These are phyloP conservation scores for Genyomyrus donnyi DNA, from an alignment of 2,113 vertebrate species.

Conservation along the genomic window DNA sequence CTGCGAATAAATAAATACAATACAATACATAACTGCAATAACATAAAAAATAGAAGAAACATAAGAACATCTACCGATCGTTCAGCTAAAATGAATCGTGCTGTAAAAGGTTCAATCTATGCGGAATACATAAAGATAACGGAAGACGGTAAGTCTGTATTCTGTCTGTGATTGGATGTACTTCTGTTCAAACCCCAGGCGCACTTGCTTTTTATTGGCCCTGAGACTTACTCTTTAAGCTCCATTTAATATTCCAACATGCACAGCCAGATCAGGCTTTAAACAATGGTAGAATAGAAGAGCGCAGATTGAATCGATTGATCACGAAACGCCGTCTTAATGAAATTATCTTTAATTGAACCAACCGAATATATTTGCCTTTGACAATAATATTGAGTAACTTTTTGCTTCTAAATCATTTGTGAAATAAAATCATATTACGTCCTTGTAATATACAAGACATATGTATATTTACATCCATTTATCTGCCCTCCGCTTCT, in stretches of 20 bases:
- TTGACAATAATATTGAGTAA: neutral
- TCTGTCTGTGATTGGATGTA: neutral
- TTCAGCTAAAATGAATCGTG: neutral
- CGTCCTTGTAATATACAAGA: neutral
- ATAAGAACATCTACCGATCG: neutral
- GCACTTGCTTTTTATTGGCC: neutral
- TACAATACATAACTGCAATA: neutral
- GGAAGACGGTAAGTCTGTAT: neutral
- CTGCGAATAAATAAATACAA: no score
- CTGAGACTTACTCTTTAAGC: neutral
- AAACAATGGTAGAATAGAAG: neutral
- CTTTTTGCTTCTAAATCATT: neutral
- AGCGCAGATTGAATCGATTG: neutral
- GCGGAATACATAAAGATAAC: neutral
- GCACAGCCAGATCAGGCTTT: neutral
- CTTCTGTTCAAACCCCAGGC: neutral
- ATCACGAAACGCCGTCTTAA: neutral
- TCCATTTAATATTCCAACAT: neutral
- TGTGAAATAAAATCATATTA: neutral
- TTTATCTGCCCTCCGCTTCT: neutral
- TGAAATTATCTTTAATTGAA: neutral
- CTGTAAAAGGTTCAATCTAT: neutral
- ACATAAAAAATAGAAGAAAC: neutral
- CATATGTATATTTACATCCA: neutral
- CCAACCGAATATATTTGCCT: neutral